phyloP scores from a whole-genome alignment of 2,888 invertebrate species.

The Pemphredon lugubris region DNA sequence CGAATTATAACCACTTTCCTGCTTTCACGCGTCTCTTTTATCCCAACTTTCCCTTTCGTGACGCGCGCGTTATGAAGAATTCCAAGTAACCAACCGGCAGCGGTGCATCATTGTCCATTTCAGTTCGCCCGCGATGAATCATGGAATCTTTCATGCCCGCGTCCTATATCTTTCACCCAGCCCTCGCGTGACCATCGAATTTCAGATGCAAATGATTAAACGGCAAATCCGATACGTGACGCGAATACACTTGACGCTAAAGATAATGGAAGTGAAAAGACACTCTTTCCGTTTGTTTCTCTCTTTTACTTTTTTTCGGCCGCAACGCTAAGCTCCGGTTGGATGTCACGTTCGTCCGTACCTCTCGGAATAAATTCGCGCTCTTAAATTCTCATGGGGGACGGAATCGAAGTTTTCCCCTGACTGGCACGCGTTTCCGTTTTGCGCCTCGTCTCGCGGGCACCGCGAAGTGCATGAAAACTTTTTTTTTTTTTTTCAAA shows the following conservation, averaged over 20 bases:
- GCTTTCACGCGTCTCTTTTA: no score
- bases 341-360: background rate
- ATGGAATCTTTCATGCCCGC: constrained; percentile 15
- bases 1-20: no score
- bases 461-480: no score
- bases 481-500: constrained; percentile 32
- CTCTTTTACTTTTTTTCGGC: background rate
- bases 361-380: background rate
- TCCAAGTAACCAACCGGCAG: no score
- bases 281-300: constrained; percentile 17
- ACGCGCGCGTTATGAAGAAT: no score
- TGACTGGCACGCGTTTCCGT: no score
- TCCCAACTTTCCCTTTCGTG: no score
- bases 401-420: constrained; percentile 18
- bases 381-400: constrained; percentile 18
- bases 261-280: constrained; percentile 45
- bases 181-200: constrained; percentile 17
- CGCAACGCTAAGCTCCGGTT: background rate
- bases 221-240: constrained; percentile 50
- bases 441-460: no score
- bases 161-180: constrained; percentile 19
- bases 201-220: constrained; percentile 34
- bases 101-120: no score
- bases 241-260: constrained; percentile 33
- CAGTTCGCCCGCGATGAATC: no score